These are phyloP conservation scores for Grus americana DNA, from an alignment of 2,113 vertebrate genomes.

Conservation along the genomic window DNA sequence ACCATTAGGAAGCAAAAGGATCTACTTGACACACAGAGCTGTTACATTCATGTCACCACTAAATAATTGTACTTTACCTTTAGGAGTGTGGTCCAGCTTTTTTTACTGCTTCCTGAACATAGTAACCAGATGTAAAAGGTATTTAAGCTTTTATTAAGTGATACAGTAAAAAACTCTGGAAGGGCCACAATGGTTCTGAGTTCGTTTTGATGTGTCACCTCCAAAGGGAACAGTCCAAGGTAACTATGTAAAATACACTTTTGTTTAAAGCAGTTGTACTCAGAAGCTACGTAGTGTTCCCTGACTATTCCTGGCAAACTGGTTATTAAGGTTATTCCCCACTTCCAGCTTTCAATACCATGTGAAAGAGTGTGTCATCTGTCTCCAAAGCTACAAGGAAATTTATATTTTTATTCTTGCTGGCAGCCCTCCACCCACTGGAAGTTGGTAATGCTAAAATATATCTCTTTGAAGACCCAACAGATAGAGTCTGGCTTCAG, in stretches of 20 bases:
- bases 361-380: no score
- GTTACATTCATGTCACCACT: neutral
- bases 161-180: neutral
- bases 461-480: no score
- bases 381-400: no score
- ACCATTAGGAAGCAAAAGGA: neutral
- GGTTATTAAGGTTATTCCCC: no score
- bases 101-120: neutral
- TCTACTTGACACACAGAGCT: neutral
- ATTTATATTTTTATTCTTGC: no score
- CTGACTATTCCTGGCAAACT: no score
- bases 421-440: no score
- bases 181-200: neutral
- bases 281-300: no score
- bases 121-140: neutral
- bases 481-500: no score
- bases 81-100: neutral
- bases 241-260: neutral
- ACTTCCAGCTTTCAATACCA: no score
- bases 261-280: no score
- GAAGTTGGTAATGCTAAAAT: no score
- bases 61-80: constrained; percentile 23
- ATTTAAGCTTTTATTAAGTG: neutral
- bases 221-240: neutral
- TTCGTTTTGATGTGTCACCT: neutral